Base-by-base conservation (phyloP, 2,797 vertebrate species). In the Pitangus sulphuratus region DNA sequence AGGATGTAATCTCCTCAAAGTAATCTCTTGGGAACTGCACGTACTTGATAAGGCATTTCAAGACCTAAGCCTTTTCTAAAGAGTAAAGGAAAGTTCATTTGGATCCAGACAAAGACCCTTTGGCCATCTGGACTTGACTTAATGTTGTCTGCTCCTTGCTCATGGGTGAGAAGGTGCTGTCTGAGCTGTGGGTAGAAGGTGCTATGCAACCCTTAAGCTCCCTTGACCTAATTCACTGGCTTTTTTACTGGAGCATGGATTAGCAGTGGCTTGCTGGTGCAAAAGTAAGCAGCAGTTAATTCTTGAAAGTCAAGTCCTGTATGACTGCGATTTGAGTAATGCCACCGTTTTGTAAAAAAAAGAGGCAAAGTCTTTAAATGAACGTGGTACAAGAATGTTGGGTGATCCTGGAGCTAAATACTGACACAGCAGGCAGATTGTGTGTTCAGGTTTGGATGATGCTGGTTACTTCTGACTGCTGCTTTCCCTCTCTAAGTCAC, bases 271-370 rank as follows among this genome's bases (percentile, higher is more conserved):
- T 94, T 90, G 89, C 72, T 84, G 30, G 74, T 7, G 42, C 64
- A 86, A 70, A 88, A 95, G 87, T 84, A 90, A 96, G 66, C 62
- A 84, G 91, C 85, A 93, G 74, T 94, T 97, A 93, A 96, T 96
- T 65, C 86, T 77, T 85, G 6, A 79, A 95, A 95, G 92, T 96
- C 89, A 96, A 96, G 66, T 82, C 66, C 33, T 53, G 5, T 61
- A 6, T 66, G 80, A 28, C 74, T 64, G 31, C 60, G 47, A 68
- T 47, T 87, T 54, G 48, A 42, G 39, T 83, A 87, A 85, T 86
- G 65, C 57, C 37, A 25, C 69, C 31, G 50, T 72, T 53, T 53
- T 58, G 56, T 47, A 2, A 39, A 68, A 89, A 83, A 31, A 1
- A 39, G 39, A 16, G 22, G 30, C 15, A 74, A n/a, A 35, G 14